phyloP scores from a whole-genome alignment of 2,888 invertebrate species.

The Callyntrura sp. region DNA sequence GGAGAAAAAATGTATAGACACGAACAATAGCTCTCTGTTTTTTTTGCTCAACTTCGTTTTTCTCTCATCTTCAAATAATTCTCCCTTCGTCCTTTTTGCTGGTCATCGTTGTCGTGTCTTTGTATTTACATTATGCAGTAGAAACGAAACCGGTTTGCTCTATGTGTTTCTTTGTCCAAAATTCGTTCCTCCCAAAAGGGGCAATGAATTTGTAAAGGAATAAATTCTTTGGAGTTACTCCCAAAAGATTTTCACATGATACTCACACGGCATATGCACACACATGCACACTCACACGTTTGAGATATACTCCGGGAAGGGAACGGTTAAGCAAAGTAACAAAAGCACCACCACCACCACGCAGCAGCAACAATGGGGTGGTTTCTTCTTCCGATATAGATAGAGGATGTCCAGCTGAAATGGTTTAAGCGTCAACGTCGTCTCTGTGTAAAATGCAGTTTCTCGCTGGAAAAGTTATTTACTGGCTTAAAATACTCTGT shows the following conservation, averaged over 20 bases:
- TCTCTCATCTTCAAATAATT: too few species aligned
- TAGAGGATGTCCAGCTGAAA: constrained; percentile 14
- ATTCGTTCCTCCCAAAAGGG: constrained; percentile 62
- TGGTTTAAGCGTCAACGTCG: not conserved
- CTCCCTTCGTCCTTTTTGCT: not conserved
- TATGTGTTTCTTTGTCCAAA: not conserved
- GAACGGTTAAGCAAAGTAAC: not conserved
- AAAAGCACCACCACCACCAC: not conserved
- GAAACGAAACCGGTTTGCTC: too few species aligned
- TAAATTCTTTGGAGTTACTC: constrained; percentile 58
- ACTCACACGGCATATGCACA: too few species aligned
- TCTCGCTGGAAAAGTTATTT: constrained; percentile 33
- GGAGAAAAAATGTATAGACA: not conserved
- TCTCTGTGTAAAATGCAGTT: constrained; percentile 28
- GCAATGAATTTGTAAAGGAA: constrained; percentile 67
- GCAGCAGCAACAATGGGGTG: constrained; percentile 11
- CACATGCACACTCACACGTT: too few species aligned
- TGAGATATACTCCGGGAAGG: too few species aligned
- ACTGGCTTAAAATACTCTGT: constrained; percentile 9
- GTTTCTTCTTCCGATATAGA: too few species aligned
- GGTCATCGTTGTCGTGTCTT: constrained; percentile 18
- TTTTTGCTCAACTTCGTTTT: not conserved
- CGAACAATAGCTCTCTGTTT: not conserved
- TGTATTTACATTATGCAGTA: not conserved
- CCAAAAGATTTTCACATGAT: constrained; percentile 31